Conservation (phyloP, 2,888 invertebrate species). For the Pseudococcus viburni region DNA sequence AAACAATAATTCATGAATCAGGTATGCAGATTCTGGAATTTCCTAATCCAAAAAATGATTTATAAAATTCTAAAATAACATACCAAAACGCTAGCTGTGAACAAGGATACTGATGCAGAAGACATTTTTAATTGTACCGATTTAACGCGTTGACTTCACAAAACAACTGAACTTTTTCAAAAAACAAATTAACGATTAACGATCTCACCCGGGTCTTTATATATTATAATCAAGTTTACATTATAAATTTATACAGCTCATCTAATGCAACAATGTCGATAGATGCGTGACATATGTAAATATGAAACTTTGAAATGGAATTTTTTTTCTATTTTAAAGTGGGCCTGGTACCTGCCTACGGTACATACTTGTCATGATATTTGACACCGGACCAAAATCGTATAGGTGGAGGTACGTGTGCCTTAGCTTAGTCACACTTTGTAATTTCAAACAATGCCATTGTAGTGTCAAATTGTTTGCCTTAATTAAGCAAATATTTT, state of each 20-base stretch:
- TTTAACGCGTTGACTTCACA: slow-evolving; percentile 6
- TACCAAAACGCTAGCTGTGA: slow-evolving; percentile 16
- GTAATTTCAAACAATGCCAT: slow-evolving; percentile 40
- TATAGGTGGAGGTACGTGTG: not conserved
- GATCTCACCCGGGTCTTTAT: slow-evolving; percentile 1
- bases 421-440: slow-evolving; percentile 39
- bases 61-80: not conserved
- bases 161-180: not conserved
- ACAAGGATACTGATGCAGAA: not conserved
- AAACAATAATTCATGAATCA: too few species aligned
- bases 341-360: not conserved
- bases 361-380: slow-evolving; percentile 29
- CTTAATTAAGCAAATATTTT: slow-evolving; percentile 40
- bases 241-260: slow-evolving; percentile 31
- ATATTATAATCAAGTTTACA: slow-evolving; percentile 15
- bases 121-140: not conserved
- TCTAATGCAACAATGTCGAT: not conserved
- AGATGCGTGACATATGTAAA: slow-evolving; percentile 28
- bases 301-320: slow-evolving; percentile 42
- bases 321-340: not conserved
- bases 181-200: slow-evolving; percentile 21
- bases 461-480: slow-evolving; percentile 14
- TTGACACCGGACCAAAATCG: slow-evolving; percentile 17
- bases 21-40: not conserved
- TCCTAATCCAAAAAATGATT: not conserved